Conservation (phyloP, 2,797 vertebrate species). For the Channa striata region DNA sequence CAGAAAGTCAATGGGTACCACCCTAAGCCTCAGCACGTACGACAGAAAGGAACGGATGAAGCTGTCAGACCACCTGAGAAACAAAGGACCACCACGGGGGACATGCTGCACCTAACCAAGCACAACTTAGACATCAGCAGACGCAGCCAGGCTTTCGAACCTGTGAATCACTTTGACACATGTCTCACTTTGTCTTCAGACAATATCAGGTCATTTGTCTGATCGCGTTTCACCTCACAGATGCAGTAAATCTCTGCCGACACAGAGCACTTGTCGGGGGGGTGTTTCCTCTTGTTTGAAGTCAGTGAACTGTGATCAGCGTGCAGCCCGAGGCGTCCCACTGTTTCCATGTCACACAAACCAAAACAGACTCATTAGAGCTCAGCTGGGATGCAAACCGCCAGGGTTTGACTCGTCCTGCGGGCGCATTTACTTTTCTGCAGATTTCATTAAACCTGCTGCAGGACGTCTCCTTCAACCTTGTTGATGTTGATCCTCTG, state of each 20-base stretch:
- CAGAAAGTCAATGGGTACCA: too few species aligned
- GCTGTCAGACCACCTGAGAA: too few species aligned
- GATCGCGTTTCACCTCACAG: conserved; percentile 1
- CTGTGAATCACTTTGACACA: too few species aligned
- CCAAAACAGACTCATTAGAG: conserved; percentile 14
- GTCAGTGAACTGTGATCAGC: neutral
- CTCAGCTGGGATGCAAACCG: neutral
- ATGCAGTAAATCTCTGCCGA: neutral
- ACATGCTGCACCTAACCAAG: too few species aligned
- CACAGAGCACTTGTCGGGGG: conserved; percentile 5
- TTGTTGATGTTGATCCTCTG: neutral
- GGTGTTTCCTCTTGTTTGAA: conserved; percentile 21
- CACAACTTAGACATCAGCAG: too few species aligned
- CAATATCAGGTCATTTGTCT: neutral
- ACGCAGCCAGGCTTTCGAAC: too few species aligned
- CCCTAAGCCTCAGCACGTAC: too few species aligned
- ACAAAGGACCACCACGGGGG: too few species aligned
- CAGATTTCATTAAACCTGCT: neutral
- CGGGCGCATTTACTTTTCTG: neutral
- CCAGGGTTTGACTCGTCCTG: fast-evolving
- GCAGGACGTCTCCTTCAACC: neutral
- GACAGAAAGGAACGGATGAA: too few species aligned
- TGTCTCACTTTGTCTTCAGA: too few species aligned
- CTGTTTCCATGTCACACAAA: conserved; percentile 13
- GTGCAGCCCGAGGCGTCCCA: conserved; percentile 14